Evolutionary conservation across 2,888 invertebrate species (phyloP).

Genomic region (Calephelis perditalis): DNA sequence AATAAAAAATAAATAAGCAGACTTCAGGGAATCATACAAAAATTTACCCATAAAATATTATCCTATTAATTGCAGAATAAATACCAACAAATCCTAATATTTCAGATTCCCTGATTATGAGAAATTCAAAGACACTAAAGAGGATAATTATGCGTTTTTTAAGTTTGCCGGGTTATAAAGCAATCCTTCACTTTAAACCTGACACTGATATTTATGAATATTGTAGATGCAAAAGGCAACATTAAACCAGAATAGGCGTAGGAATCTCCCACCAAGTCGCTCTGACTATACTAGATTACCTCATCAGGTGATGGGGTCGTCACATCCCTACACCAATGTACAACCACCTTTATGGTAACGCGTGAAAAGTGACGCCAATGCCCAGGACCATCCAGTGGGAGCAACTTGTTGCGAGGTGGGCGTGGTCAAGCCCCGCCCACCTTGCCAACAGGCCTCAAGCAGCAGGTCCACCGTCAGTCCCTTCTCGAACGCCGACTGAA

Average conservation of each 20-base stretch:
- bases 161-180: too few species aligned
- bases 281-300: too few species aligned
- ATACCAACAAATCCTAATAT: not conserved
- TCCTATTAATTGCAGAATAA: too few species aligned
- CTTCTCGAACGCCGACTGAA: conserved; percentile 27
- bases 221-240: too few species aligned
- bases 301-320: too few species aligned
- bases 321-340: conserved; percentile 14
- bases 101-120: not conserved
- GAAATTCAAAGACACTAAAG: not conserved
- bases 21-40: too few species aligned
- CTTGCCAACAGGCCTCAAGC: conserved; percentile 27
- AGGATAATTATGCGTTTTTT: not conserved
- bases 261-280: too few species aligned
- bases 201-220: not conserved
- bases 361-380: conserved; percentile 16
- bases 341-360: conserved; percentile 15
- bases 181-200: not conserved
- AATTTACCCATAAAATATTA: too few species aligned
- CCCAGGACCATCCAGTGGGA: conserved; percentile 20
- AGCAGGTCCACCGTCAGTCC: conserved; percentile 30
- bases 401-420: conserved; percentile 61
- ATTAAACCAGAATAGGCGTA: too few species aligned
- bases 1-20: too few species aligned
- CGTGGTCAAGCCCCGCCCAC: conserved; percentile 45